Conservation (phyloP, 2,888 invertebrate species). For the Drosophila cyrtoloma region DNA sequence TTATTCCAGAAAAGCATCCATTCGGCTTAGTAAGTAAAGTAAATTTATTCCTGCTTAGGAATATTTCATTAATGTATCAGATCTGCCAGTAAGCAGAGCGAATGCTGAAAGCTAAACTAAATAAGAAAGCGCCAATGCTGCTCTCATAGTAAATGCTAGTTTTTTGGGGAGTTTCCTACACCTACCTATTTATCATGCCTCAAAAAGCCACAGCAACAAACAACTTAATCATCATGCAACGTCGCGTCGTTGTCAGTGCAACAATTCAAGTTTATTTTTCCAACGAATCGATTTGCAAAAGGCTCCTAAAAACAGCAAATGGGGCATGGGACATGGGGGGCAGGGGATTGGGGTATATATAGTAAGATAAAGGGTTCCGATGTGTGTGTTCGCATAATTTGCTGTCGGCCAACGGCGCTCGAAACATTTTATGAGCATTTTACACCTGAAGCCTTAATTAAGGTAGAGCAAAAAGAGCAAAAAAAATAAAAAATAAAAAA, state of each 20-base stretch:
- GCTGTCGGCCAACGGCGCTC: conserved; percentile 36
- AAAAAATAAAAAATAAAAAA: neutral
- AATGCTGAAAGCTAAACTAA: neutral
- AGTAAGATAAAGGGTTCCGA: conserved; percentile 13
- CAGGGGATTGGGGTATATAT: neutral
- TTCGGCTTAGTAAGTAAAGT: neutral
- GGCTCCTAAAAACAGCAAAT: neutral
- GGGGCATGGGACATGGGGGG: neutral
- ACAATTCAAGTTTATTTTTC: conserved; percentile 64
- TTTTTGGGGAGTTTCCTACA: neutral
- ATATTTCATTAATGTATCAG: neutral
- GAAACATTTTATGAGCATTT: conserved; percentile 66
- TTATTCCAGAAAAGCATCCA: neutral
- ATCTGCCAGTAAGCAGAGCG: no score
- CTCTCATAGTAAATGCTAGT: neutral
- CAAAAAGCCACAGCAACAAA: neutral
- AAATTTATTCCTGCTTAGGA: neutral
- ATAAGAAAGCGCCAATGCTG: neutral
- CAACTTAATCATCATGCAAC: conserved; percentile 23
- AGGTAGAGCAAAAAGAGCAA: conserved; percentile 43
- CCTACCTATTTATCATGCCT: neutral
- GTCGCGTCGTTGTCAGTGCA: conserved; percentile 35
- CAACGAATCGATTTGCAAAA: conserved; percentile 64
- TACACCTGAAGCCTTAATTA: conserved; percentile 80
- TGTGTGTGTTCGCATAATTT: conserved; percentile 68